Evolutionary conservation across 1,140 invertebrate species (phyloP), one percentile per base, ranked within the genome.

Genomic region (Plodia interpunctella): DNA sequence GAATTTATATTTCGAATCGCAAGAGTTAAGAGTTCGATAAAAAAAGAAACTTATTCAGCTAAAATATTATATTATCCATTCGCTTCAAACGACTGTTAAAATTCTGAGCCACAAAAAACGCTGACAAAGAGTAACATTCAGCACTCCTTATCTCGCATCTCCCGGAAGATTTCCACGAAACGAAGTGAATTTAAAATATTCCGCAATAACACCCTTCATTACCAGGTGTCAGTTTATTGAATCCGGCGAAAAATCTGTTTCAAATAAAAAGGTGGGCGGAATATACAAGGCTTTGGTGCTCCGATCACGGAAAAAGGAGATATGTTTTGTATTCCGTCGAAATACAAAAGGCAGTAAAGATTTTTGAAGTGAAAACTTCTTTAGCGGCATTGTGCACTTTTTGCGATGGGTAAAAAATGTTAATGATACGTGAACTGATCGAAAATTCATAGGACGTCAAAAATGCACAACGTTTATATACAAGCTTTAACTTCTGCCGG

Each of bases 261-360:
- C 59, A 32, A 63, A 68, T 70, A 72, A 75, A 70, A 72, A 67
- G 68, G 64, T 65, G 66, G 66, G 73, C 65, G 52, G 64, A 65
- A 72, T 66, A 71, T 73, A 78, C 73, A 74, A 73, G 38, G 38
- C 76, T 75, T 80, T 72, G 73, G 72, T 76, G 75, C 78, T 79
- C 74, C 61, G 60, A 15, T 44, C 2, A 44, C 38, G 15, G 38
- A 44, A 44, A 15, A 15, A 5, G 38, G 38, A 44, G 38, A 44
- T 15, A 15, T 44, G 38, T 44, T 44, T 44, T 38, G 13, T 38
- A 38, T 5, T 32, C 11, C 10, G 30, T 6, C 6, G 3, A 32
- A 8, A 3, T 5, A 32, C 30, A 3, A 32, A 9, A 32, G 8
- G 30, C 30, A 32, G n/a, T n/a, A n/a, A n/a, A n/a, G n/a, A n/a